A percentile compares a stretch with the other conserved stretches of the same genome.
Evolutionary conservation across 1,140 invertebrate genomes (phyloP).

Genomic region (Dendrolimus kikuchii): DNA sequence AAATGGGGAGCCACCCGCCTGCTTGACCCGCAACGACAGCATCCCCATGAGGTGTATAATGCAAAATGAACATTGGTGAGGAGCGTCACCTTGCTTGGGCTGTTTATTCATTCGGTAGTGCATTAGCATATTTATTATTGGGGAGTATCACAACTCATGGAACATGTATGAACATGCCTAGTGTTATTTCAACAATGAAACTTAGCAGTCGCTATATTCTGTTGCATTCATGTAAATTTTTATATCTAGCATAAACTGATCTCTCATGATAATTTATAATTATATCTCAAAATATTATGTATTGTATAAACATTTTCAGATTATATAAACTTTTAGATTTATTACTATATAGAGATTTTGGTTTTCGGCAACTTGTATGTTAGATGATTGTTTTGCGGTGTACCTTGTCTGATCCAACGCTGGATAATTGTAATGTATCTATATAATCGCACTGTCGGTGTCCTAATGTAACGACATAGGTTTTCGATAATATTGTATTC

Average conservation of each 20-base stretch:
- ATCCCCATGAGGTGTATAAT: no score
- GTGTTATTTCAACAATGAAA: constrained; percentile 45
- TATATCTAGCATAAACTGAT: constrained; percentile 70
- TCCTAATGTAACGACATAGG: constrained; percentile 66
- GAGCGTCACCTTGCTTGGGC: constrained; percentile 44
- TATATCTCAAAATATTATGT: constrained; percentile 66
- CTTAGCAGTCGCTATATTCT: constrained; percentile 39
- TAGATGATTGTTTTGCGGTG: constrained; percentile 43
- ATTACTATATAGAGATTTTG: constrained; percentile 49
- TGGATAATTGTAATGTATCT: constrained; percentile 59
- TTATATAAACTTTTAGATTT: constrained; percentile 58
- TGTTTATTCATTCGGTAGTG: constrained; percentile 55
- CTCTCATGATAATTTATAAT: constrained; percentile 70
- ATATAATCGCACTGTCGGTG: constrained; percentile 59
- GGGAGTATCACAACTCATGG: constrained; percentile 41
- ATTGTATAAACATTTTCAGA: constrained; percentile 63
- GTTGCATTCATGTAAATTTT: constrained; percentile 65
- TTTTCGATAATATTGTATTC: constrained; percentile 70
- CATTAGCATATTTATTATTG: constrained; percentile 56
- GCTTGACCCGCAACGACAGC: no score
- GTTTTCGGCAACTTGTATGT: constrained; percentile 55
- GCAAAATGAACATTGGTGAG: constrained; percentile 3
- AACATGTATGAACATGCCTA: constrained; percentile 40
- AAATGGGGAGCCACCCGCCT: no score
- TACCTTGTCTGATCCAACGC: constrained; percentile 48